Conservation (phyloP, 2,113 vertebrate genomes). For the Bujurquina vittata region DNA sequence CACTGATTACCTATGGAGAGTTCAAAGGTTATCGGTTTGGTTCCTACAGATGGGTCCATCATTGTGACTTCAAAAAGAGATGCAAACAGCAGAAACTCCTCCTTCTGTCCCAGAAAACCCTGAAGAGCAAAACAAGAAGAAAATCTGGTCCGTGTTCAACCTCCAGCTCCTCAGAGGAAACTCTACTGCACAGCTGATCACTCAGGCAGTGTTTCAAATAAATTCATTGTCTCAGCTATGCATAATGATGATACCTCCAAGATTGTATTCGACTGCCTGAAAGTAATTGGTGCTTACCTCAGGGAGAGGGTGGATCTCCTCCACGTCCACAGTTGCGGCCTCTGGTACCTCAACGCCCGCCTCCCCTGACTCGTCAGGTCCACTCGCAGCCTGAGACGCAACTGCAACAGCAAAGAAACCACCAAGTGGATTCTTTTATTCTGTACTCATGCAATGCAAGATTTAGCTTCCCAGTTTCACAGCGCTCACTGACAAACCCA, state of each 20-base stretch:
- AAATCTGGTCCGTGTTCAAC: accelerated
- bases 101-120: constrained; percentile 84
- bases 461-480: too few species aligned
- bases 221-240: neutral
- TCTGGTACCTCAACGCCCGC: constrained; percentile 79
- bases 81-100: constrained; percentile 91
- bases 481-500: too few species aligned
- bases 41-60: constrained; percentile 86
- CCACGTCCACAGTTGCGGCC: constrained; percentile 86
- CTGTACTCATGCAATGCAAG: too few species aligned
- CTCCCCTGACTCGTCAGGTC: constrained; percentile 57
- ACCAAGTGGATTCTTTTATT: neutral
- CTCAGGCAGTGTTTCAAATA: neutral
- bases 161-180: too few species aligned
- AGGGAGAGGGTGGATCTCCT: constrained; percentile 90
- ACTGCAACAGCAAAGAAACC: neutral
- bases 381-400: constrained; percentile 34
- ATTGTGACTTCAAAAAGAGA: constrained; percentile 93
- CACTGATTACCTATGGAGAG: constrained; percentile 87
- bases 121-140: constrained; percentile 45
- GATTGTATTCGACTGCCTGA: neutral
- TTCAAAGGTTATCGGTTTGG: constrained; percentile 86
- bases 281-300: constrained; percentile 76
- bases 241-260: neutral
- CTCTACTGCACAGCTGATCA: too few species aligned